A percentile compares a stretch with the other conserved stretches of the same genome.
Evolutionary conservation across 2,113 vertebrate species (phyloP).

Genomic region (Typhlomys cinereus): DNA sequence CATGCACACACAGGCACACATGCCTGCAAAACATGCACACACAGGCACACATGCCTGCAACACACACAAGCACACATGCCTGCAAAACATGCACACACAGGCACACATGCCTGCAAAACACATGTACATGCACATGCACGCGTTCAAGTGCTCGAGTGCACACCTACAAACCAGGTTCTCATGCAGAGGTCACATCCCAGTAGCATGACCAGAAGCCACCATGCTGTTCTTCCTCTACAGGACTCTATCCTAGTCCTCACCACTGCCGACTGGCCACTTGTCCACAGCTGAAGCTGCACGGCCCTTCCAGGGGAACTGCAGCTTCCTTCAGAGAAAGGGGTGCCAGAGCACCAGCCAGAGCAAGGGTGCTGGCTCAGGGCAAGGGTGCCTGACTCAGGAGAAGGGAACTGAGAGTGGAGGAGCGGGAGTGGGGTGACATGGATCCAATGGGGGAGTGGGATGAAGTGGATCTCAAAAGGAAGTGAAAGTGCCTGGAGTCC

Average conservation of each 20-base stretch:
- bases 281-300: background rate
- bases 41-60: no score
- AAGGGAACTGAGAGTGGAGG: slow-evolving; percentile 14
- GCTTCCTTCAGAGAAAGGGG: background rate
- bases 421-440: background rate
- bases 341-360: background rate
- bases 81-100: no score
- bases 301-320: accelerated
- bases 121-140: no score
- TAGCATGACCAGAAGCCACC: no score
- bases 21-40: no score
- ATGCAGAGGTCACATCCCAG: background rate
- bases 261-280: accelerated
- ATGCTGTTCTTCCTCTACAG: background rate
- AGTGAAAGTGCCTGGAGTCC: background rate
- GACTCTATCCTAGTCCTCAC: background rate
- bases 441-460: background rate
- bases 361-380: background rate
- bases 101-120: no score
- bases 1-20: no score
- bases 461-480: background rate
- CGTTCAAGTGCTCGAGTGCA: no score
- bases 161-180: background rate
- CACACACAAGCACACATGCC: no score
- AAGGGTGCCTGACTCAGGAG: no score